Base-by-base conservation (phyloP, 2,797 vertebrate species). In the Vipera latastei region DNA sequence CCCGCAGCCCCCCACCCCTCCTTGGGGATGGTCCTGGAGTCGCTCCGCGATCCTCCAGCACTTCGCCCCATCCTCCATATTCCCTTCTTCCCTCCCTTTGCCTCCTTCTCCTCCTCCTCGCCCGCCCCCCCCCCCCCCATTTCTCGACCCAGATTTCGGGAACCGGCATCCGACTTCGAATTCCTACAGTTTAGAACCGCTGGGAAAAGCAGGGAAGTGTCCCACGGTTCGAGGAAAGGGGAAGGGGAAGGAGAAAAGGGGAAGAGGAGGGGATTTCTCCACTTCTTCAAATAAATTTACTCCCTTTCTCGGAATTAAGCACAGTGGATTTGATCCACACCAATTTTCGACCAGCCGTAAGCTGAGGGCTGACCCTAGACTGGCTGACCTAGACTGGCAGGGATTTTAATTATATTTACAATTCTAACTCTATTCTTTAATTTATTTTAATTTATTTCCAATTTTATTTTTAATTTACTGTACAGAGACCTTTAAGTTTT, bases 71-170 rank as follows among this genome's bases (percentile, higher is more conserved):
- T 16, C 18, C 0, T 87, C 14, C 0, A 44, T 0, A 20, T 3
- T 22, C n/a, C 12, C 5, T n/a, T 22, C 5, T 22, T 48, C 3
- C 18, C 48, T 7, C 69, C 48, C 51, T 51, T 51, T 51, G 51
- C 9, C 18, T 38, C 28, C 60, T 38, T 1, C 38, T 38, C 38
- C n/a, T n/a, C n/a, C 38, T 38, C 38, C 38, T 38, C 38, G 38
- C 38, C 38, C 38, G 38, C 93, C 88, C 38, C 91, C 57, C 91
- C 48, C 93, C 92, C 38, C 90, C 92, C 56, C 38, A 13, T 26
- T 69, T 48, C 1, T 93, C 93, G 86, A n/a, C 91, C 95, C 93
- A 92, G 94, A 93, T 95, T 95, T 95, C 44, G 20, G 69, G 69
- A 55, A 55, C 4, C 28, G 8, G 16, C 28, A 25, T 14, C 16